Evolutionary conservation across 1,140 invertebrate species (phyloP), one percentile per base, ranked within the genome.

Genomic region (Samia ricini): DNA sequence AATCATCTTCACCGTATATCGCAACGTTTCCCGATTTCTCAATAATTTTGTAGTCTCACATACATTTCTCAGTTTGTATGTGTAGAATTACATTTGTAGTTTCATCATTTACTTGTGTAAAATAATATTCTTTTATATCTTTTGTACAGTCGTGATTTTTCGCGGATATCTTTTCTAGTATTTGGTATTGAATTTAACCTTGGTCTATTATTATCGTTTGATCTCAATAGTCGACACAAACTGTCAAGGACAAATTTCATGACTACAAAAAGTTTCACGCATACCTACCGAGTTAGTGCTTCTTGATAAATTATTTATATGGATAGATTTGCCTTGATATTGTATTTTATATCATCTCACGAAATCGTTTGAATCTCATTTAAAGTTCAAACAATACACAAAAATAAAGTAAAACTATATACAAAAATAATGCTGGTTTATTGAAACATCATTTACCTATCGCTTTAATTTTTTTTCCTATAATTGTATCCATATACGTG

Each of bases 1-100:
- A 75, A 75, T 68, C 70, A 72, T 66, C 36, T 55, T 57, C 22
- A 18, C 48, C 42, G 26, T 56, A 42, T 42, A 15, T 15, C 4
- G 60, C 29, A 48, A 33, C 50, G 42, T 61, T 65, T 54, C 55
- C 56, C 24, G 51, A 55, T 66, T 61, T 24, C 18, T 15, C 60
- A 21, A 33, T 58, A 29, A 20, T 57, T 36, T 57, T 26, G 20
- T 29, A 15, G 33, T 42, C 10, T 42, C 33, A 42, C 33, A 42
- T 42, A 42, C 33, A 15, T 42, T 15, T 15, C 12, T 42, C 33
- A 42, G 4, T 42, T 15, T 3, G 8, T 15, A 42, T 15, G 12
- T 15, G 15, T 42, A 42, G 12, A 8, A 42, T 42, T 42, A n/a
- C 12, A 42, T 42, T 42, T 57, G 26, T 36, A 29, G 6, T 26